Evolutionary conservation across 2,113 vertebrate genomes (phyloP).

Genomic region (Callipepla californica): DNA sequence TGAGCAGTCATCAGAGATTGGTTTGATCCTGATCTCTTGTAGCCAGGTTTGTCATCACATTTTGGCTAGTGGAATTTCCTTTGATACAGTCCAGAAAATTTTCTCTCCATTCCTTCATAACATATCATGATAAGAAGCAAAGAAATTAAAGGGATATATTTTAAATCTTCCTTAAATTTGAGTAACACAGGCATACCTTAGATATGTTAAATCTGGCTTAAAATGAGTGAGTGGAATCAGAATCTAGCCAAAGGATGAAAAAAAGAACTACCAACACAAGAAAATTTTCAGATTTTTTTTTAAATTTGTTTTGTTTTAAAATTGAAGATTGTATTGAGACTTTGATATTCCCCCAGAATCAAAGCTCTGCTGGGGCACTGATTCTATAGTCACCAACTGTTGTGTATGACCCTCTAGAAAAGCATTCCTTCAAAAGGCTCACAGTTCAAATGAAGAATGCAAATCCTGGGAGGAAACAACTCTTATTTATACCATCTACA

Average conservation of each 20-base stretch:
- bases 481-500: neutral
- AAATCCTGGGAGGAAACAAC: neutral
- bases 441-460: neutral
- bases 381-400: neutral
- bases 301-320: neutral
- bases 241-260: neutral
- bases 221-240: neutral
- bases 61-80: neutral
- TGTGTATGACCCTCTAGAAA: neutral
- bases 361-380: fast-evolving
- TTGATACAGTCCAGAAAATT: neutral
- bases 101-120: neutral
- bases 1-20: neutral
- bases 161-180: neutral
- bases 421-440: neutral
- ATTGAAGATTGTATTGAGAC: neutral
- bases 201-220: neutral
- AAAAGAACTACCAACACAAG: neutral
- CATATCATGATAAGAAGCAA: neutral
- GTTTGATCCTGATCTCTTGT: neutral
- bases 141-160: neutral
- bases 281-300: neutral
- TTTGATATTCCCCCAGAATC: neutral
- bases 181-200: neutral
- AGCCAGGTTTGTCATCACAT: neutral